Conservation (phyloP, 1,140 invertebrate species). For the Platorchestia sp. region DNA sequence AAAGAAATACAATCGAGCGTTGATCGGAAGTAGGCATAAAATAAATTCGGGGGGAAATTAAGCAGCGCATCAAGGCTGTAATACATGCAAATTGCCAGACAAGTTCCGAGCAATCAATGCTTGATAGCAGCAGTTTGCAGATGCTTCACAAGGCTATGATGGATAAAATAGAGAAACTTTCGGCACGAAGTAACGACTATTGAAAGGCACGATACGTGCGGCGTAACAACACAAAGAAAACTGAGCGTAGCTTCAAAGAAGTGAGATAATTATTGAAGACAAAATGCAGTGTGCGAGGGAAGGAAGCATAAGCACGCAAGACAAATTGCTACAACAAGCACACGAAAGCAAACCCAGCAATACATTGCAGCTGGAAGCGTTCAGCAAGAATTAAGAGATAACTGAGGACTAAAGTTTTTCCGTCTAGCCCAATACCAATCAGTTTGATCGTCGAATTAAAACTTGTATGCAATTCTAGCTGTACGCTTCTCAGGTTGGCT, state of each 20-base stretch:
- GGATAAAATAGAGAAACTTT: slow-evolving; percentile 2
- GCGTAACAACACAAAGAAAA: not conserved
- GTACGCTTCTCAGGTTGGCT: no score
- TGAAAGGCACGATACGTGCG: not conserved
- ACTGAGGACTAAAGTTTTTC: no score
- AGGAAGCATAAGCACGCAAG: no score
- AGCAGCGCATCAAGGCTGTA: not conserved
- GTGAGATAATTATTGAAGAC: not conserved
- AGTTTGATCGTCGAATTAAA: no score
- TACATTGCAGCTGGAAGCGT: no score
- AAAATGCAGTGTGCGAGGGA: no score
- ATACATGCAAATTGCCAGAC: not conserved
- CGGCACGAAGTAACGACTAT: not conserved
- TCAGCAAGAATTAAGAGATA: no score
- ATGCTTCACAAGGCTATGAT: not conserved
- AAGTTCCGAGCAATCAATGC: not conserved
- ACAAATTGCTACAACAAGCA: no score
- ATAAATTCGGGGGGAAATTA: not conserved
- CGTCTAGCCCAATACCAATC: no score
- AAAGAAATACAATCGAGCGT: not conserved
- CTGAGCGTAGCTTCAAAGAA: not conserved
- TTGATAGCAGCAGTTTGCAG: not conserved
- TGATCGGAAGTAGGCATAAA: not conserved
- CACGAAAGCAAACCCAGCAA: no score
- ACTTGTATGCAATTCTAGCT: no score